Evolutionary conservation across 2,797 vertebrate genomes (phyloP), one percentile per base, ranked within the genome.

Genomic region (Sebastes jordani): DNA sequence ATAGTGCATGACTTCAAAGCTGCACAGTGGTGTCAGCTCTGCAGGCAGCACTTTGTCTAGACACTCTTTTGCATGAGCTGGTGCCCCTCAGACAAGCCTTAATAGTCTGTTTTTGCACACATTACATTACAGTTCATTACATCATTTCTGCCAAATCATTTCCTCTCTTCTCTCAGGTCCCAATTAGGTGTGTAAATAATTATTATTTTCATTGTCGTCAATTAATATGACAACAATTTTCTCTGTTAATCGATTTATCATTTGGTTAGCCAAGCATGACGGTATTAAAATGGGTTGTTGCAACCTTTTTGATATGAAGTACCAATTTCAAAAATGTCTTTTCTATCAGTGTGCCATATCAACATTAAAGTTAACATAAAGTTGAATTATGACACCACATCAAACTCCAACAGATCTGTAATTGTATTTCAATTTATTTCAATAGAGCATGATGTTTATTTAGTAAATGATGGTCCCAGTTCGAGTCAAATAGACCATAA

Each of bases 1-100:
- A 91, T 91, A 91, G 89, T 92, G 83, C 86, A 91, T 90, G 87
- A 91, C 85, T 86, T 87, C 56, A 86, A 86, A 84, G 88, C 84
- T 68, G 49, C 74, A 76, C 69, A 52, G 65, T 42, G 78, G 74
- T 56, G 75, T 86, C 80, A 42, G 73, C 79, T 83, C 71, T 76
- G 69, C 68, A 72, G 76, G 61, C 62, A 38, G 66, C 56, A 18
- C 81, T 80, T 67, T 68, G 76, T 84, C 83, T 68, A 79, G 65
- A 88, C 80, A 3, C 29, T 70, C 38, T 68, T 61, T 69, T 81
- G 64, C 78, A 79, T 80, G 69, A 72, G 65, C 72, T 54, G 68
- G 52, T 67, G 62, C 60, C 61, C 4, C 62, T 18, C 71, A 52
- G 49, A 66, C 55, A 23, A 23, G 46, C 32, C 25, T 1, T 3